Evolutionary conservation across 1,140 invertebrate genomes (phyloP).

Genomic region (Drosophila mayri): DNA sequence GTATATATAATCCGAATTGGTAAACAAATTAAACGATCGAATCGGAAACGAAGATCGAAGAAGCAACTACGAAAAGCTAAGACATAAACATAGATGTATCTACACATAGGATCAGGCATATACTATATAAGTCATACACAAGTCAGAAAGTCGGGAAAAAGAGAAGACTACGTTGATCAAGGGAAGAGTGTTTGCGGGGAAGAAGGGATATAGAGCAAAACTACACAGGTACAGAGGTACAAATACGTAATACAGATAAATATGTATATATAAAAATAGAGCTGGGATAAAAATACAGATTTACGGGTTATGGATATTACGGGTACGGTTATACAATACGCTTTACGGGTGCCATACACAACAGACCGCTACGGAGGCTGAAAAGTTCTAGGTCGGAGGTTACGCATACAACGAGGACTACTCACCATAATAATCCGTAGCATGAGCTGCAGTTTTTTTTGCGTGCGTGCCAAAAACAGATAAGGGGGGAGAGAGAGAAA

Average conservation of each 20-base stretch:
- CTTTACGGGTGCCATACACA: constrained; percentile 34
- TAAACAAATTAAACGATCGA: constrained; percentile 42
- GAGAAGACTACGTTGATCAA: not conserved
- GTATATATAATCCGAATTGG: constrained; percentile 15
- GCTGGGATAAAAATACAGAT: constrained; percentile 5
- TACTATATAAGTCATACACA: constrained; percentile 20
- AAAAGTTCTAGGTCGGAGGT: constrained; percentile 84
- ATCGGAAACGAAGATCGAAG: constrained; percentile 54
- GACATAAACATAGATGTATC: constrained; percentile 37
- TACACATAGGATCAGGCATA: constrained; percentile 37
- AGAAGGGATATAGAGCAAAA: constrained; percentile 11
- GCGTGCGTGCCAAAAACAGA: constrained; percentile 81
- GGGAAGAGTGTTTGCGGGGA: not conserved
- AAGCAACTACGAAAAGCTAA: constrained; percentile 42
- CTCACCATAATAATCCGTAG: constrained; percentile 99
- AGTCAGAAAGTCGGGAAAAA: constrained; percentile 1
- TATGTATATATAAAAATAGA: not conserved
- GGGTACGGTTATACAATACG: constrained; percentile 31
- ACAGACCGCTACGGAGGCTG: constrained; percentile 37
- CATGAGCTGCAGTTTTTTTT: constrained; percentile 91
- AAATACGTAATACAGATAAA: constrained; percentile 28
- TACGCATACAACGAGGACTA: constrained; percentile 86
- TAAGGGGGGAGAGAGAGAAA: constrained; percentile 69
- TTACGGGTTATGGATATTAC: constrained; percentile 24
- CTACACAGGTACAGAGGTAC: constrained; percentile 17